Evolutionary conservation across 1,140 invertebrate species (phyloP), one percentile per base, ranked within the genome.

Genomic region (Euglossa dilemma): DNA sequence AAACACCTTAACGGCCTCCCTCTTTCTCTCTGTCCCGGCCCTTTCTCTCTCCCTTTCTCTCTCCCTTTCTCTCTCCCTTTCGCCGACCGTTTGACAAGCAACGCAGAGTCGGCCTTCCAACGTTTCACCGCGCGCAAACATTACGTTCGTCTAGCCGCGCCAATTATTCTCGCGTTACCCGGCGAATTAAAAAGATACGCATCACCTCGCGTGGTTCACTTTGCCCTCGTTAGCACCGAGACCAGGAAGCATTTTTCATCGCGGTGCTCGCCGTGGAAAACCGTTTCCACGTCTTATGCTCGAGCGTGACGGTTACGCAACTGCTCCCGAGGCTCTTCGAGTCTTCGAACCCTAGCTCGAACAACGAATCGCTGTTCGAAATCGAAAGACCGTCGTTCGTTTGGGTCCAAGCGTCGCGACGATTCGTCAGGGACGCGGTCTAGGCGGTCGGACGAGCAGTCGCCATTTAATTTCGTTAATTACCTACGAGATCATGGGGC

Each of bases 121-220:
- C 61, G 72, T 71, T 85, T n/a, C 8, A 36, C 66, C 64, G 54
- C 36, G 25, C 59, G 77, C 83, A 73, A 81, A 85, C 57, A 25
- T 78, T 69, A 28, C 69, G 45, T 76, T 66, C 47, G 57, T 78
- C 56, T 23, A 75, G 50, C 25, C 23, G n/a, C 52, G 54, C 57
- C 86, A 89, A 89, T 88, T 87, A 88, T 87, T 82, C 85, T 88
- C 86, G 64, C 57, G 80, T 88, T 87, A 88, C 86, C 28, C 36
- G 52, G 64, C 18, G 69, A 86, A 89, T 88, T 89, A 67, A 89
- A 79, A 89, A 80, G 77, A 82, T 66, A 83, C 64, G 45, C 85
- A 86, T 86, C 64, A 43, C 52, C 71, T 25, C 16, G 71, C 61
- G 18, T 67, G 47, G 36, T 36, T 75, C 56, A 64, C 61, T 18